Base-by-base conservation (phyloP, 2,888 invertebrate species). In the Melanotus villosus region DNA sequence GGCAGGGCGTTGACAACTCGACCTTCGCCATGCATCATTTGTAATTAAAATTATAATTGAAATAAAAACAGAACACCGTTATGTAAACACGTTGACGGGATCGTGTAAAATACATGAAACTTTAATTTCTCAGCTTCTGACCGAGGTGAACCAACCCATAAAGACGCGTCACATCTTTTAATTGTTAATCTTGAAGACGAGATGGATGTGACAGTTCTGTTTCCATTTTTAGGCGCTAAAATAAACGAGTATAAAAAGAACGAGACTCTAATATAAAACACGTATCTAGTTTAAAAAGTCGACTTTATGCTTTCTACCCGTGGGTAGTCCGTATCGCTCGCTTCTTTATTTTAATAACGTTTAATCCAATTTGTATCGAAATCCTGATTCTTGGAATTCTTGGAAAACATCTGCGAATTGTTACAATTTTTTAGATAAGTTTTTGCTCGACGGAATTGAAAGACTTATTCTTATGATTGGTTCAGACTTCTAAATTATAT, bases 41-140 rank as follows among this genome's bases (percentile, higher is more conserved):
- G 60, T 62, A 66, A 66, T 66, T 70, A 65, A 69, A 69, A 69
- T 69, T 69, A 65, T 69, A 70, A 70, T 70, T 70, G 63, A 66
- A 62, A 63, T 58, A 63, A 65, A 54, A 65, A 60, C 18, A 41
- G 36, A 21, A n/a, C 43, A 65, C 69, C 69, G 69, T 69, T 69
- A 69, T 59, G 43, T 56, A 65, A 70, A 70, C 60, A 62, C 32
- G 56, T 45, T 26, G 34, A 43, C 16, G 26, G 34, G 43, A 18
- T 50, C 45, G 18, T 23, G 50, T 58, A 38, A 59, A 23, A 64
- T 58, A 38, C 45, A 32, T 32, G 38, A 68, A 68, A 68, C 14
- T 52, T 64, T 64, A 64, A 57, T 68, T 68, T 57, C 56, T 14
- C 54, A 26, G 36, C 54, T 57, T 47, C 50, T 45, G 47, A 16